Base-by-base conservation (phyloP, 2,797 vertebrate species). In the Ptychadena robeensis region DNA sequence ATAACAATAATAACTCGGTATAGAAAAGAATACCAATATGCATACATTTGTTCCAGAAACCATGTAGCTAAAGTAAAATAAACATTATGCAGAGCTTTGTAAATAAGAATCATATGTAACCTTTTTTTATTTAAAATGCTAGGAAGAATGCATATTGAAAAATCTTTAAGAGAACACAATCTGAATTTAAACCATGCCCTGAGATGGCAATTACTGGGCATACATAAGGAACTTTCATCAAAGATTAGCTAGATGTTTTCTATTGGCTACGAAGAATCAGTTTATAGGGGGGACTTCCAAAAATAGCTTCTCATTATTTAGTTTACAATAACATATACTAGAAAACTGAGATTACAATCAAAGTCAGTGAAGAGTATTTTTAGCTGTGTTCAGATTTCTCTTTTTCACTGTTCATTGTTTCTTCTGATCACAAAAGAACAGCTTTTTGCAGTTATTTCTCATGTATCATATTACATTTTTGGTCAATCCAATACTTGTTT, bases 401-500 rank as follows among this genome's bases (percentile, higher is more conserved):
- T 28, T 70, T 79, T 28, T 40, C 9, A 59, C 3, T 28, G 15
- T 57, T 32, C 34, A 44, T 53, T 69, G 25, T 65, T 72, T 57
- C 10, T 31, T 66, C 28, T 27, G 61, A 64, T 67, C 15, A 37
- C 44, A 9, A 74, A 66, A 35, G 15, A 4, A 67, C 44, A 48
- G 9, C n/a, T 61, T 74, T 82, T 61, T 57, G 31, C 25, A 57
- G 30, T 66, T 73, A 25, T 34, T 28, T 66, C n/a, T 40, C 31
- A 59, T 30, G 15, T 75, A 67, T 67, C 27, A n/a, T 30, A 57
- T 81, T 67, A 31, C 37, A 31, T 61, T 59, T 74, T 82, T 68
- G 64, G 67, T 69, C 34, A 68, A 68, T 59, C 32, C 34, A 82
- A 68, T 68, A 35, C 28, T 38, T 82, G 80, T 74, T 75, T 75